Evolutionary conservation across 1,140 invertebrate genomes (phyloP).

Genomic region (Brachionus manjavacas): DNA sequence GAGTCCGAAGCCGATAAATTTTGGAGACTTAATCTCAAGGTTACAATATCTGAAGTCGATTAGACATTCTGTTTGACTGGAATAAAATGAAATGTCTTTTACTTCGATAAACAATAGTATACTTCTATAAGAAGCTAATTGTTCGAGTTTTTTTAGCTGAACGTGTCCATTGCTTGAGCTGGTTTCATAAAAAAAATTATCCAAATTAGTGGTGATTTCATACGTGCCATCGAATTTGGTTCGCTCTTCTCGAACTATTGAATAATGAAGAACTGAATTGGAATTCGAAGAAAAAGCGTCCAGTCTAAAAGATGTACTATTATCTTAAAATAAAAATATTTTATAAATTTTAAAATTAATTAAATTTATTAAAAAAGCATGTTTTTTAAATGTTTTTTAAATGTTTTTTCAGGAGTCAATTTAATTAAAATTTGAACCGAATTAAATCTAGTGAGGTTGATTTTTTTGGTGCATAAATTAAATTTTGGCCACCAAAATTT

Average conservation of each 20-base stretch:
- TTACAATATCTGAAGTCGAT: conserved; percentile 20
- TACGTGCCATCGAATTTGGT: neutral
- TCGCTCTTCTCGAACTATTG: neutral
- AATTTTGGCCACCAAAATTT: too few relatives aligned
- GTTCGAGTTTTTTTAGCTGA: neutral
- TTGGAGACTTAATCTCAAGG: neutral
- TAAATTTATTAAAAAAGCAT: too few relatives aligned
- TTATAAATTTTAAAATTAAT: neutral
- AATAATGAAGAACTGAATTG: neutral
- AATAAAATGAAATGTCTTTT: neutral
- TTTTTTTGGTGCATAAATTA: too few relatives aligned
- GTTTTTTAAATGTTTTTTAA: too few relatives aligned
- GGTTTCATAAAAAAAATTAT: neutral
- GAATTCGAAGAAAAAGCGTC: neutral
- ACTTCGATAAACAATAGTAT: neutral
- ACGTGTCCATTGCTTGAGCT: neutral
- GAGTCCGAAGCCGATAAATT: conserved; percentile 28
- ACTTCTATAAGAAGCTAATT: neutral
- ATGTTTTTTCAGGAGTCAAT: too few relatives aligned
- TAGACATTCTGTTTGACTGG: neutral
- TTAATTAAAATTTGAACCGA: too few relatives aligned
- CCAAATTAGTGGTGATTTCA: neutral
- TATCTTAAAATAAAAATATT: neutral
- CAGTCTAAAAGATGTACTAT: conserved; percentile 8
- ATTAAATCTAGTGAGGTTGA: too few relatives aligned